Conservation (phyloP, 1,140 invertebrate species). For the Drosophila nikananu region DNA sequence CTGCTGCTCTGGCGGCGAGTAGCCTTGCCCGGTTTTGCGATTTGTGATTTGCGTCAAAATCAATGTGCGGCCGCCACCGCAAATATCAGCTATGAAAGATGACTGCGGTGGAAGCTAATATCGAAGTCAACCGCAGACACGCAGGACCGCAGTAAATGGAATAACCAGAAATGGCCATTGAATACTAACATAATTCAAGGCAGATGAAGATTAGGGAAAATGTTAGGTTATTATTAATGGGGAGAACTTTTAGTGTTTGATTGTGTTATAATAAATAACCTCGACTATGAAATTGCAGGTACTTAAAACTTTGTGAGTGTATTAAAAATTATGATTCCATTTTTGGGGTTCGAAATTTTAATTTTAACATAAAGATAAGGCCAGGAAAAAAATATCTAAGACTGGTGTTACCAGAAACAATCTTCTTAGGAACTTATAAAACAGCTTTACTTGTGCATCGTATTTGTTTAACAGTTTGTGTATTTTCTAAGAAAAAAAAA, state of each 20-base stretch:
- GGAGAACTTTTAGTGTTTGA: neutral
- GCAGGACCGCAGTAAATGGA: slow-evolving; percentile 42
- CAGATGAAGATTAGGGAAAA: neutral
- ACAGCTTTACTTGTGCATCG: too few species aligned
- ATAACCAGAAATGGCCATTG: slow-evolving; percentile 13
- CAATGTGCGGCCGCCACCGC: slow-evolving; percentile 50
- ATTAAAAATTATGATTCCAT: neutral
- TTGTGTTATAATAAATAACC: neutral
- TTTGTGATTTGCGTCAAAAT: slow-evolving; percentile 37
- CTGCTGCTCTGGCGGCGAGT: neutral
- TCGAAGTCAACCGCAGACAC: slow-evolving; percentile 23
- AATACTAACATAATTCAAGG: neutral
- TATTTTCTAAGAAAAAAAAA: too few species aligned
- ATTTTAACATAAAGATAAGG: too few species aligned
- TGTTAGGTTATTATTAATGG: neutral
- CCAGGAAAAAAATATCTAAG: too few species aligned
- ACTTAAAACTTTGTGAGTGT: neutral
- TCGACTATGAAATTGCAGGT: neutral
- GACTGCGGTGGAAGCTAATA: slow-evolving; percentile 51
- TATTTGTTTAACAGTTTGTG: too few species aligned
- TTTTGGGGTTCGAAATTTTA: too few species aligned
- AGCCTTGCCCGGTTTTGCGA: neutral
- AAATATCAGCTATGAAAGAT: slow-evolving; percentile 58
- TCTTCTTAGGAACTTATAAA: too few species aligned
- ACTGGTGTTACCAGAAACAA: too few species aligned